Evolutionary conservation across 2,888 invertebrate species (phyloP).

Genomic region (Taphrorychus bicolor): DNA sequence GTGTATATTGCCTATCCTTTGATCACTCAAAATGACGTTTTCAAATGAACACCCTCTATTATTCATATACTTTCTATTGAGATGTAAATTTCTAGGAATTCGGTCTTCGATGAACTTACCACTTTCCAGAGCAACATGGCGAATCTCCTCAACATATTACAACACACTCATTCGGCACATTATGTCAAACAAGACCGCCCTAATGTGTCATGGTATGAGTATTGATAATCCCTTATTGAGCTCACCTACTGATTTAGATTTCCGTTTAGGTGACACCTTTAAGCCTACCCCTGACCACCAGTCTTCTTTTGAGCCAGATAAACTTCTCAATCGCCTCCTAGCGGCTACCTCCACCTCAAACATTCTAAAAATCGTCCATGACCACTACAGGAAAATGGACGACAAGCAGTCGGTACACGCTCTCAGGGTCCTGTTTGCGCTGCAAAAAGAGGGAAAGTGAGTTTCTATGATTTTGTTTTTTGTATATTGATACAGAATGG

Average conservation of each 20-base stretch:
- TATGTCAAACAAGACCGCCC: not conserved
- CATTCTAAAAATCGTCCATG: constrained; percentile 61
- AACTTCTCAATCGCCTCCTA: not conserved
- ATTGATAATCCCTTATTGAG: not conserved
- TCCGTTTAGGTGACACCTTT: no score
- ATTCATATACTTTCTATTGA: no score
- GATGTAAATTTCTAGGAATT: not conserved
- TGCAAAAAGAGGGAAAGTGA: constrained; percentile 65
- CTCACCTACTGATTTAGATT: not conserved
- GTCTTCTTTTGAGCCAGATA: not conserved
- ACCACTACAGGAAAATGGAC: constrained; percentile 61
- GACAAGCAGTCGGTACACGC: constrained; percentile 66
- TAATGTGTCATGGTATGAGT: not conserved
- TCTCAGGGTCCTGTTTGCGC: constrained; percentile 63
- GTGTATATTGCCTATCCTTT: no score
- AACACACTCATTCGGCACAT: not conserved
- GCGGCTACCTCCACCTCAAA: constrained; percentile 52
- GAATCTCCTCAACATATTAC: not conserved
- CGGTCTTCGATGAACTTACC: not conserved
- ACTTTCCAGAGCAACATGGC: constrained; percentile 16
- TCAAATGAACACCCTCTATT: no score
- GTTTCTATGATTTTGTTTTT: constrained; percentile 13
- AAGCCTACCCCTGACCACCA: no score
- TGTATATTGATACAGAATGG: not conserved
- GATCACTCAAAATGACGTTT: no score